These are phyloP conservation scores for Dipodomys ordii DNA, from an alignment of 2,113 vertebrate species.

Conservation along the genomic window DNA sequence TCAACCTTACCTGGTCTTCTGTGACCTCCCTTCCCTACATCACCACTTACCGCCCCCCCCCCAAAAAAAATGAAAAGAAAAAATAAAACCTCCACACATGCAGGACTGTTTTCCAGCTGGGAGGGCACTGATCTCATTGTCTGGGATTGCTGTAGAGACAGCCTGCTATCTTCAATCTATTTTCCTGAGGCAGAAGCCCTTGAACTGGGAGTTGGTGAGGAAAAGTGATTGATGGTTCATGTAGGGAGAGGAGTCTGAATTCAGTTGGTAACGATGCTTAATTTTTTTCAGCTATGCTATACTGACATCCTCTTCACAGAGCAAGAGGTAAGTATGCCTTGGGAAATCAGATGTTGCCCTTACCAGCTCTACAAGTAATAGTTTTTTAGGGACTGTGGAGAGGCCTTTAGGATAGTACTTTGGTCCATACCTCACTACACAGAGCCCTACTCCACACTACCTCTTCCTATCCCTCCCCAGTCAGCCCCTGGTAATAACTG, in stretches of 20 bases:
- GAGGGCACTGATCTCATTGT: slow-evolving; percentile 17
- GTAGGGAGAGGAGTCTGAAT: neutral
- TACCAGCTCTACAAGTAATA: neutral
- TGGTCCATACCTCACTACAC: fast-evolving
- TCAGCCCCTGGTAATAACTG: neutral
- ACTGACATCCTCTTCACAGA: slow-evolving; percentile 99
- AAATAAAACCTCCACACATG: neutral
- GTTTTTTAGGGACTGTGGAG: neutral
- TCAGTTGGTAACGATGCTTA: slow-evolving; percentile 38
- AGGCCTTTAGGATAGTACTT: neutral
- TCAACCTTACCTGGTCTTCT: neutral
- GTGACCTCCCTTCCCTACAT: neutral
- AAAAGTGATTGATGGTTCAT: neutral
- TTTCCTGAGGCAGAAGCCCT: slow-evolving; percentile 33
- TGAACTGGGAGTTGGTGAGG: neutral
- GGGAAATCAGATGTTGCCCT: neutral
- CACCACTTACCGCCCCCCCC: too few species aligned
- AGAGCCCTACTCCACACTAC: neutral
- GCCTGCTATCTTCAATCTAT: neutral
- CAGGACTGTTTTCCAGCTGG: neutral
- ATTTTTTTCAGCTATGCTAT: slow-evolving; percentile 94
- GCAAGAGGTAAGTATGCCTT: slow-evolving; percentile 93
- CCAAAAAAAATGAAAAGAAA: too few species aligned
- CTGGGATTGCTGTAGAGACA: neutral
- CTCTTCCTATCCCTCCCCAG: neutral